Evolutionary conservation across 1,140 invertebrate genomes (phyloP).

Genomic region (Conus betulinus): DNA sequence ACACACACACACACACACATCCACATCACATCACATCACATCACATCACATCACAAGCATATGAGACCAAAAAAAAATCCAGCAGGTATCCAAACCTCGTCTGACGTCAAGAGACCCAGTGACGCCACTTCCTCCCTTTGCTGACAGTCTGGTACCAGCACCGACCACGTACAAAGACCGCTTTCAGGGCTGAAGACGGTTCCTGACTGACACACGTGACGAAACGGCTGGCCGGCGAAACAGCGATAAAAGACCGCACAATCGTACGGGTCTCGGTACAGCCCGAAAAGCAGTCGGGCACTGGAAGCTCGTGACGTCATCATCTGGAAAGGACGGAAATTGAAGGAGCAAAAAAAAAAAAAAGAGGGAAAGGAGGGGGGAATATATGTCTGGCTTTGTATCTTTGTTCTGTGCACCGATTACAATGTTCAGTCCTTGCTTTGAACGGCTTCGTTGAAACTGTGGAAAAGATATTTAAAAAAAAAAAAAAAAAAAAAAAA

Average conservation of each 20-base stretch:
- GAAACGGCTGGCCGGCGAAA: constrained; percentile 34
- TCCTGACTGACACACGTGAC: constrained; percentile 45
- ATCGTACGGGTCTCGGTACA: constrained; percentile 45
- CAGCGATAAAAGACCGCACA: constrained; percentile 49
- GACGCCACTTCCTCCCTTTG: background rate
- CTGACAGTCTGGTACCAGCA: constrained; percentile 45
- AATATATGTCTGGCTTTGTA: too few relatives aligned
- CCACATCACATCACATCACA: too few relatives aligned
- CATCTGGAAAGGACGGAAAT: too few relatives aligned
- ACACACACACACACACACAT: constrained; percentile 34
- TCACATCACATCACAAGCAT: background rate
- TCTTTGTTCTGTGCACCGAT: too few relatives aligned
- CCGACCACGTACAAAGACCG: constrained; percentile 44
- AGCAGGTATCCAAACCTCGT: background rate
- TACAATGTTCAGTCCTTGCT: too few relatives aligned
- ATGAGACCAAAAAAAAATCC: too few relatives aligned
- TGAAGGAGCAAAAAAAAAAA: too few relatives aligned
- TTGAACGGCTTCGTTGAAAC: too few relatives aligned
- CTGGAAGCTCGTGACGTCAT: constrained; percentile 23
- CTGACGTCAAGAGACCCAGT: background rate
- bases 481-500: too few relatives aligned
- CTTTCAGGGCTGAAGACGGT: constrained; percentile 41
- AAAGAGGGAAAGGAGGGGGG: too few relatives aligned
- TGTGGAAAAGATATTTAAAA: too few relatives aligned
- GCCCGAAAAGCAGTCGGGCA: constrained; percentile 46